Evolutionary conservation across 2,797 vertebrate species (phyloP), one percentile per base, ranked within the genome.

Genomic region (Malurus splendens): DNA sequence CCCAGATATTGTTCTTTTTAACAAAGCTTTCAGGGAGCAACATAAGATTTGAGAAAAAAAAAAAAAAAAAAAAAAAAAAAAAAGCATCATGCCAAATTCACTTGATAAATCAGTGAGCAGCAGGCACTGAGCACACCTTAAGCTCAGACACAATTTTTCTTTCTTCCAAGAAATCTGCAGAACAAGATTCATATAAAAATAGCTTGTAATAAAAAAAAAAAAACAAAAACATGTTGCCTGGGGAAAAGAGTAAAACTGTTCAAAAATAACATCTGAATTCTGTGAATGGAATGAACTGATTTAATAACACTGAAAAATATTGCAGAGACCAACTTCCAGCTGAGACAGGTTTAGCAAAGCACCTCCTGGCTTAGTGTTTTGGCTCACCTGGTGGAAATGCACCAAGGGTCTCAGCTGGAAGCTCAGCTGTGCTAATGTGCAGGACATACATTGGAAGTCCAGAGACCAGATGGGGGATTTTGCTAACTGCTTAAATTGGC

Each of bases 381-480:
- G 90, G 79, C 73, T 95, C 30, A 95, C 87, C 93, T 94, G 91
- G 85, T 93, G 54, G 50, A 90, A 90, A 78, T 55, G n/a, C 41
- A 3, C 19, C 55, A 56, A 92, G 67, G 62, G 87, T 86, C 80
- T 82, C 92, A 94, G 93, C 87, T 94, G 89, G 90, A 90, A 72
- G 48, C 60, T 81, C 95, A 94, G 90, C 90, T 94, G 93, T 84
- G 86, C 66, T 86, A 70, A 89, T 73, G 75, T 54, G 56, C 60
- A 90, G 72, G 89, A 75, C 83, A 61, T 23, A 73, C 79, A 93
- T 5, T 83, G 52, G 52, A 90, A 93, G 89, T 82, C 76, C 76
- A 87, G 64, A 89, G 42, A 87, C 33, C 93, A 94, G 95, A 93
- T 88, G 87, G 90, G 83, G 39, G 85, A 90, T 79, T 94, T 94